phyloP scores from a whole-genome alignment of 2,888 invertebrate genomes.

The Drosophila mimica region DNA sequence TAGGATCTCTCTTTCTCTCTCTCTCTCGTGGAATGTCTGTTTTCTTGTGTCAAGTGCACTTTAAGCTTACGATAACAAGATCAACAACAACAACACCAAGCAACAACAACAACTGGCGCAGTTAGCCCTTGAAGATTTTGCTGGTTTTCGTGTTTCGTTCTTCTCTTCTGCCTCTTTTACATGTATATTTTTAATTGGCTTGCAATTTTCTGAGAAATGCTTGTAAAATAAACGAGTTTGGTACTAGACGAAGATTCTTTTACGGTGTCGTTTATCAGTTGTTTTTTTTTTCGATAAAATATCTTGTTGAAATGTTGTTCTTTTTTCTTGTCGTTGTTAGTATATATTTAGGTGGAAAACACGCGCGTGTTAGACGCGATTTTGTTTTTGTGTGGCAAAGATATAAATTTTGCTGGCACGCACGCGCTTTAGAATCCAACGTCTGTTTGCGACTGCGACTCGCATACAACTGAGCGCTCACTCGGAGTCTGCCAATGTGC shows the following conservation, averaged over 20 bases:
- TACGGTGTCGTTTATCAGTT: conserved; percentile 44
- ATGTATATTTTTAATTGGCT: conserved; percentile 45
- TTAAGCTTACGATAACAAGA: conserved; percentile 33
- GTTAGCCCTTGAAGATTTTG: conserved; percentile 46
- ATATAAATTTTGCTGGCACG: conserved; percentile 40
- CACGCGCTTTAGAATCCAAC: conserved; percentile 59
- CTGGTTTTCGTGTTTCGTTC: conserved; percentile 19
- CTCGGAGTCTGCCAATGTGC: conserved; percentile 33
- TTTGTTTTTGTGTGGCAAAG: conserved; percentile 9
- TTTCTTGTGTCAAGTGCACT: conserved; percentile 44
- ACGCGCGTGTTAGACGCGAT: conserved; percentile 29
- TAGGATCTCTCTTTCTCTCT: conserved; percentile 5
- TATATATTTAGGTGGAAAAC: conserved; percentile 15
- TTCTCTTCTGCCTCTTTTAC: conserved; percentile 18
- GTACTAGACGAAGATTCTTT: conserved; percentile 37
- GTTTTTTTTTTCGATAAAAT: conserved; percentile 47
- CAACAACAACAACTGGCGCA: conserved; percentile 34
- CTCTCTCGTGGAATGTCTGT: conserved; percentile 17
- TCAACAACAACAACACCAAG: conserved; percentile 34
- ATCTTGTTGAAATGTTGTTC: conserved; percentile 28
- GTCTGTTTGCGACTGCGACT: conserved; percentile 69
- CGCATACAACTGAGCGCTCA: conserved; percentile 68
- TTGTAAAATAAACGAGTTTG: conserved; percentile 52
- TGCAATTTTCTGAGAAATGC: conserved; percentile 44
- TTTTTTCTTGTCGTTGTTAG: conserved; percentile 9